Percentiles rank a stretch among this genome's conserved stretches.
phyloP scores from a whole-genome alignment of 92 coral and sea anemone genomes.

The Parazoanthus swiftii region DNA sequence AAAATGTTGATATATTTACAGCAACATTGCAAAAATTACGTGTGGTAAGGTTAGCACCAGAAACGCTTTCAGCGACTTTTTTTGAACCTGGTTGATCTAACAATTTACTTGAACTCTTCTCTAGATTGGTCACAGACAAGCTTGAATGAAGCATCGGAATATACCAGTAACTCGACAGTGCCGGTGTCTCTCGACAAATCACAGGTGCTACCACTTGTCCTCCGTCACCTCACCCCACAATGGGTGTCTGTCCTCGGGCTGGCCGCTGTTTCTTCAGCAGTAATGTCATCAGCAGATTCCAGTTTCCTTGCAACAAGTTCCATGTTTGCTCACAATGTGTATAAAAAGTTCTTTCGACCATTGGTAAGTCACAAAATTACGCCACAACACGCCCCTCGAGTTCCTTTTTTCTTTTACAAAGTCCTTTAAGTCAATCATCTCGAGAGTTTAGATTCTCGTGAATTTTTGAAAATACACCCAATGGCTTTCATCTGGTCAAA shows the following conservation, averaged over 20 bases:
- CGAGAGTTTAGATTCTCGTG: too few species aligned
- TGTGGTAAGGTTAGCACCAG: too few species aligned
- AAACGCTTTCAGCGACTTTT: too few species aligned
- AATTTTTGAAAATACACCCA: too few species aligned
- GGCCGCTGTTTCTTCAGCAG: slow-evolving; percentile 18
- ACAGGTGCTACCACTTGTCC: slow-evolving; percentile 10
- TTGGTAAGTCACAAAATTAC: background rate
- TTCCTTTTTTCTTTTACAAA: too few species aligned
- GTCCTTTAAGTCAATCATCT: too few species aligned
- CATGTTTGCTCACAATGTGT: slow-evolving; percentile 30
- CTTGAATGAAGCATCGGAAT: slow-evolving; percentile 6
- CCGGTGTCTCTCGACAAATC: slow-evolving; percentile 1
- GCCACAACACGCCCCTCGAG: too few species aligned
- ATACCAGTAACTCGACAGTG: background rate
- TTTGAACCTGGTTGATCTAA: too few species aligned
- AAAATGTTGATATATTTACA: too few species aligned
- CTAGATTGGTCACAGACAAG: slow-evolving; percentile 35
- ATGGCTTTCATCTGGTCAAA: too few species aligned
- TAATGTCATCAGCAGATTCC: slow-evolving; percentile 19
- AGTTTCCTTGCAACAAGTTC: slow-evolving; percentile 37
- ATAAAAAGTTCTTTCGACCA: slow-evolving; percentile 23
- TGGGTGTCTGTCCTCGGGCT: slow-evolving; percentile 34
- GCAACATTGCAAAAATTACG: too few species aligned
- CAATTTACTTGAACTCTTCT: background rate
- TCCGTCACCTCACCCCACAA: slow-evolving; percentile 24